Evolutionary conservation across 2,113 vertebrate species (phyloP).

Genomic region (Nycticorax nycticorax): DNA sequence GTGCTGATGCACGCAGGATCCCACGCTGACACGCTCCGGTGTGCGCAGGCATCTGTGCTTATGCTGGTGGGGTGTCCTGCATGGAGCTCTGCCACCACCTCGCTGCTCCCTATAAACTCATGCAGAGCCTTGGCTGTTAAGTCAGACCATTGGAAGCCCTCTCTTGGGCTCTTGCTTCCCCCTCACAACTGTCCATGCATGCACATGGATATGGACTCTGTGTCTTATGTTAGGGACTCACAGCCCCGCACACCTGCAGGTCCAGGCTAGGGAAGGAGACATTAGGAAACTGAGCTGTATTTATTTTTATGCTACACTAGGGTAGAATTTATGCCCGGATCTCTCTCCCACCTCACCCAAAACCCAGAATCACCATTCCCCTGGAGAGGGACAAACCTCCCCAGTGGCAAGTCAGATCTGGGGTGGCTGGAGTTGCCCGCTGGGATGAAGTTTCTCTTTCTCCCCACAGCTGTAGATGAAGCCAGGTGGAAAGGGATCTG

Average conservation of each 20-base stretch:
- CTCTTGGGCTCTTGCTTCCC: background rate
- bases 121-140: background rate
- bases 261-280: background rate
- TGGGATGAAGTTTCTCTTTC: background rate
- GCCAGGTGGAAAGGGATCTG: background rate
- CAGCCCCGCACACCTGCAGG: background rate
- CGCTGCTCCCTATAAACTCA: background rate
- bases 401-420: no score
- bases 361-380: background rate
- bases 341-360: background rate
- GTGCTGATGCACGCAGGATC: rapidly evolving
- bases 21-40: background rate
- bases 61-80: background rate
- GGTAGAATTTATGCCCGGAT: background rate
- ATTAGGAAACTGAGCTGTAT: background rate
- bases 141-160: background rate
- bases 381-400: background rate
- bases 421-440: rapidly evolving
- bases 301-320: background rate
- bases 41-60: background rate
- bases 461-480: background rate
- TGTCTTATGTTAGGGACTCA: no score
- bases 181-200: rapidly evolving
- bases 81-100: background rate
- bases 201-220: rapidly evolving